Conservation (phyloP, 2,888 invertebrate genomes). For the Melanotus villosus region DNA sequence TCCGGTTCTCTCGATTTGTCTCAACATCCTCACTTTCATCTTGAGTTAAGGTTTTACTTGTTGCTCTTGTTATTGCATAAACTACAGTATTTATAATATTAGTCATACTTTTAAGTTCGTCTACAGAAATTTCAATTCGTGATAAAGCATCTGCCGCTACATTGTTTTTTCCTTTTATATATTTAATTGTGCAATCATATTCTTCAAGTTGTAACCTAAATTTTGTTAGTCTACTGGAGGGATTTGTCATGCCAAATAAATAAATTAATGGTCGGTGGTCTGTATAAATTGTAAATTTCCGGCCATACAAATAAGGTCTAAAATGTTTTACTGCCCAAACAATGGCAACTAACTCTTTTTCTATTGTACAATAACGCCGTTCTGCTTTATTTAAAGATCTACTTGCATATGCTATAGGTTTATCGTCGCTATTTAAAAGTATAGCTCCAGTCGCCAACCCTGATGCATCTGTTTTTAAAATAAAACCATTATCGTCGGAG, state of each 20-base stretch:
- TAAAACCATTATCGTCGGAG: no score
- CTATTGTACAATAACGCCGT: conserved; percentile 50
- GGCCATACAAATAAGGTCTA: conserved; percentile 46
- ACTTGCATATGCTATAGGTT: conserved; percentile 37
- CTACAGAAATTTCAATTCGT: not conserved
- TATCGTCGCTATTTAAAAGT: conserved; percentile 23
- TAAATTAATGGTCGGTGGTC: conserved; percentile 54
- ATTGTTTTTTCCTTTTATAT: conserved; percentile 52
- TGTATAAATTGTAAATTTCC: conserved; percentile 47
- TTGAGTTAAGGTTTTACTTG: not conserved
- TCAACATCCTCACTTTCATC: not conserved
- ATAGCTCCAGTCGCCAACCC: no score
- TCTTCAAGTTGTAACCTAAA: no score
- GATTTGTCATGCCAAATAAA: conserved; percentile 51
- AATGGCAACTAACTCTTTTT: conserved; percentile 53
- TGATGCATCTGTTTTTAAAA: conserved; percentile 34
- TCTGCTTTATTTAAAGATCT: conserved; percentile 52
- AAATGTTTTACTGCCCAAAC: conserved; percentile 52
- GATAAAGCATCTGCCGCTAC: no score
- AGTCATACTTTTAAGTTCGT: not conserved
- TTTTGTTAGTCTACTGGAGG: conserved; percentile 53
- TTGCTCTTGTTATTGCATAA: not conserved
- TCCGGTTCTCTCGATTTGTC: not conserved
- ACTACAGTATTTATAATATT: not conserved
- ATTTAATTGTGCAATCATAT: no score